Evolutionary conservation across 2,888 invertebrate genomes (phyloP), one percentile per base, ranked within the genome.

Genomic region (Trissolcus brochymenae): DNA sequence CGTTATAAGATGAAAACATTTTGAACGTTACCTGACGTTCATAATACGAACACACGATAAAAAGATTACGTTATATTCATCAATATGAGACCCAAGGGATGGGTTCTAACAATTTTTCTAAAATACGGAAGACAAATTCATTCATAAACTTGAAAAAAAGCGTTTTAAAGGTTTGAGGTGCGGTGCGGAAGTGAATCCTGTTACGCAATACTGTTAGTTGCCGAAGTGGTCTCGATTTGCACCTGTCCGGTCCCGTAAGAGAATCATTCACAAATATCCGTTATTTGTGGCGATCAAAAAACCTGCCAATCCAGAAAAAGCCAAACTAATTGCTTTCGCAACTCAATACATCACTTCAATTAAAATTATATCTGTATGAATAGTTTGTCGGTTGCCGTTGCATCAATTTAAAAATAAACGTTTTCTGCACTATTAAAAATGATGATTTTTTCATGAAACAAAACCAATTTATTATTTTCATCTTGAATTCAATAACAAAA

Each of bases 191-290:
- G 65, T 60, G 57, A 81, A 73, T 84, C 82, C 81, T 82, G 81
- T 84, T 83, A 82, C 71, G 81, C 65, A 81, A 83, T 85, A 80
- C 80, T 78, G 83, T 80, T 80, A 81, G 79, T 68, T 53, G 53
- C 54, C 62, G 77, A 79, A 79, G 79, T 83, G 81, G 80, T 82
- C 73, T 74, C 72, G 79, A 80, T 76, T 67, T 75, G 61, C 83
- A 85, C 82, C 85, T 84, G 85, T 76, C 71, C 60, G 79, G 78
- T 83, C 76, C 81, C 82, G 80, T 82, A 83, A 80, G 77, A 55
- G 41, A 51, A 57, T 64, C 67, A 77, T 77, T 75, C 50, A 70
- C 41, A n/a, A 40, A 46, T 68, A 67, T 74, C 76, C 74, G 74
- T 71, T 74, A 78, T 78, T 71, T 76, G 43, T 17, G 51, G 41